Base-by-base conservation (phyloP, 2,113 vertebrate species). In the Lipophrys pholis region DNA sequence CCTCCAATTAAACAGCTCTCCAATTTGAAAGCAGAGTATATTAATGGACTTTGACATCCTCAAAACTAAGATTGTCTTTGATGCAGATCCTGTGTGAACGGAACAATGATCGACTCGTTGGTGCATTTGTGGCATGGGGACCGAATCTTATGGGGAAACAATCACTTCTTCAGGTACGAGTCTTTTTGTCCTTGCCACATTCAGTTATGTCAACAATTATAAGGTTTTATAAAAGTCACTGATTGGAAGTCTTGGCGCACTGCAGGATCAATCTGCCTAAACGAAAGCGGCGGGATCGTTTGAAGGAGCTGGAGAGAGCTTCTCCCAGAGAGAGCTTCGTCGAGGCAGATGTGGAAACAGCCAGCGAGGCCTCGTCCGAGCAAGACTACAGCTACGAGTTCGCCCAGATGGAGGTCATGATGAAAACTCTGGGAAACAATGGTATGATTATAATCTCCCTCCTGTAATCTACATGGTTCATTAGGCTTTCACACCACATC, bases 391-490 rank as follows among this genome's bases (percentile, higher is more conserved):
- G 94, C 90, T 99, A 99, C 0, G 98, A 99, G 87, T 99, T 98
- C 84, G 98, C 98, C 41, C 97, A 99, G 93, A 99, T 97, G 96
- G 98, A 99, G 87, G 98, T 99, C 69, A 99, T 98, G 88, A 99
- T 99, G 97, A 99, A 99, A 83, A 97, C 97, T 1, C 93, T 99
- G 69, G 97, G 95, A 59, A 97, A 93, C 72, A 98, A 99, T 14
- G 97, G 97, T 99, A 92, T 21, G 62, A 83, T 65, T 50, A 65
- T 59, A 48, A 54, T 66, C 45, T 64, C 7, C 41, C 38, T 35
- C 14, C 10, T 76, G 6, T 38, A 63, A 43, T 75, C 15, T 45
- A 53, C 51, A 59, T 60, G 15, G 48, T 60, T 6, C 16, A 68
- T 65, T 11, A 36, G 56, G 12, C 21, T 52, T 61, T 54, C 7